These are phyloP conservation scores for Meleagris gallopavo DNA, from an alignment of 2,113 vertebrate species.

Conservation along the genomic window DNA sequence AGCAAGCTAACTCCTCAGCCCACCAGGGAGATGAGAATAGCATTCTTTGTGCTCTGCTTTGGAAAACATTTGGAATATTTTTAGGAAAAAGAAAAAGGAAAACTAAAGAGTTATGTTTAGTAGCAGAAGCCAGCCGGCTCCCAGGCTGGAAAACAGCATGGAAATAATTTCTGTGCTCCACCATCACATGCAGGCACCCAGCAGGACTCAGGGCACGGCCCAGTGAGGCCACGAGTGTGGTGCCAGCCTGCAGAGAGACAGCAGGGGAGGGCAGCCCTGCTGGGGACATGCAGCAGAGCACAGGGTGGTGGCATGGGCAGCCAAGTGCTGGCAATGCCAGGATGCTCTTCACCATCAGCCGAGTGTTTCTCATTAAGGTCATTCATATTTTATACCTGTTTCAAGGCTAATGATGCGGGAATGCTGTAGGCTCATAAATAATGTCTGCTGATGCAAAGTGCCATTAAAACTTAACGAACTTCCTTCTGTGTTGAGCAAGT, in stretches of 20 bases:
- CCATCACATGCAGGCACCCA: rapidly evolving
- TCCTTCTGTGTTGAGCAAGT: not conserved
- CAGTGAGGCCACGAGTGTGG: not conserved
- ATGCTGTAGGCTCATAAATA: slow-evolving; percentile 44
- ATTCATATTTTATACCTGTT: slow-evolving; percentile 48
- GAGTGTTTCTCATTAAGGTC: not conserved
- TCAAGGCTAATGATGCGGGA: slow-evolving; percentile 28
- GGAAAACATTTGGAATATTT: slow-evolving; percentile 57
- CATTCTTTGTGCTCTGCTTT: slow-evolving; percentile 27
- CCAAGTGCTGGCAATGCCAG: not conserved
- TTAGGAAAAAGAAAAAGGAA: not conserved
- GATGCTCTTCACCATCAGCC: not conserved
- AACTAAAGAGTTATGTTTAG: slow-evolving; percentile 16
- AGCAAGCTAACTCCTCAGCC: not conserved
- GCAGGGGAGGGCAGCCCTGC: rapidly evolving
- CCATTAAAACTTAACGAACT: not conserved
- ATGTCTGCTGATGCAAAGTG: not conserved
- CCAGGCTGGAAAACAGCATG: not conserved
- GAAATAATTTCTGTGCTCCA: not conserved
- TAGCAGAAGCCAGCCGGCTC: not conserved
- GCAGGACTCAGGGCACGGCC: rapidly evolving
- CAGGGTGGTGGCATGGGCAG: not conserved
- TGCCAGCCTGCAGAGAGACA: not conserved
- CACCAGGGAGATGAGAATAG: slow-evolving; percentile 32
- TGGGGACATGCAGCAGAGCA: rapidly evolving